Evolutionary conservation across 2,113 vertebrate species (phyloP).

Genomic region (Gasterosteus nipponicus): DNA sequence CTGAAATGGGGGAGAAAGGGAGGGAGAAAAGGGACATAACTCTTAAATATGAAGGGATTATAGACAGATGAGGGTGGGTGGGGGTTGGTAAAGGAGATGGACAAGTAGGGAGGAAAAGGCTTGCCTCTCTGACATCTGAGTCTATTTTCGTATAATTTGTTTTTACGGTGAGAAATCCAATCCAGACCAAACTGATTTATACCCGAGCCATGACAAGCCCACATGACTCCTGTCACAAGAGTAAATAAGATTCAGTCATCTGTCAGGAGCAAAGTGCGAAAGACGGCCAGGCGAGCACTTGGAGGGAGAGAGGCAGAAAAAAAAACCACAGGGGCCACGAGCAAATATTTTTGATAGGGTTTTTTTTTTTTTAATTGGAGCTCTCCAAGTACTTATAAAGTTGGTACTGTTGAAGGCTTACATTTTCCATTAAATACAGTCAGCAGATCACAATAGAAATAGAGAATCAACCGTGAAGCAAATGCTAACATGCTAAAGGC

Average conservation of each 20-base stretch:
- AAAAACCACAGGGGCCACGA: background rate
- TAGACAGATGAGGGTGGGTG: conserved; percentile 9
- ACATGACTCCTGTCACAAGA: conserved; percentile 59
- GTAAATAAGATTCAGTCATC: conserved; percentile 64
- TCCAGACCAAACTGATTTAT: conserved; percentile 55
- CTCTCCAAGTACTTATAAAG: background rate
- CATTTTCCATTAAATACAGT: background rate
- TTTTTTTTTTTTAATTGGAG: background rate
- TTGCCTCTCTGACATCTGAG: conserved; percentile 44
- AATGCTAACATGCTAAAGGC: background rate
- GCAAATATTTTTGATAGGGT: background rate
- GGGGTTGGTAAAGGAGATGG: conserved; percentile 8
- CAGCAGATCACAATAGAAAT: background rate
- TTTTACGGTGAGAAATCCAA: conserved; percentile 45
- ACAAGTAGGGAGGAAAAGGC: conserved; percentile 10
- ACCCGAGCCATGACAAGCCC: conserved; percentile 51
- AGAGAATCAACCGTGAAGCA: background rate
- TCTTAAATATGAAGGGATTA: conserved; percentile 54
- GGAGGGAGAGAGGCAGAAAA: background rate
- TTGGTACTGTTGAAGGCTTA: background rate
- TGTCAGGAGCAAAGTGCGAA: conserved; percentile 37
- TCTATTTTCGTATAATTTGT: conserved; percentile 20
- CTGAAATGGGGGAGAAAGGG: conserved; percentile 33
- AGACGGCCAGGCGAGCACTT: background rate
- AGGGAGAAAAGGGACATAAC: conserved; percentile 34